Evolutionary conservation across 2,888 invertebrate species (phyloP), one percentile per base, ranked within the genome.

Genomic region (Diplazon laetatorius): DNA sequence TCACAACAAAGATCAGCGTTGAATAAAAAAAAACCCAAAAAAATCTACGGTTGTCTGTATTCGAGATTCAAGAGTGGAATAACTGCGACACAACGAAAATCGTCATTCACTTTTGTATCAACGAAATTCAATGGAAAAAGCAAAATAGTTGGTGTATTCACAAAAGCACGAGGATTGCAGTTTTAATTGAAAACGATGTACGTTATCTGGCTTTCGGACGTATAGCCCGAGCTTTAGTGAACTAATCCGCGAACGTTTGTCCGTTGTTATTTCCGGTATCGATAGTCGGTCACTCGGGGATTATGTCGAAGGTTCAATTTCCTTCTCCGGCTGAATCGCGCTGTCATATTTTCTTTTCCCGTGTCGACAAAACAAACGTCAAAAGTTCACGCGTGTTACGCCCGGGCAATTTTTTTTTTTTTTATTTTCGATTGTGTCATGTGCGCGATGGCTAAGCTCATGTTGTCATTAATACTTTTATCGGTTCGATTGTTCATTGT

Each of bases 401-500:
- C 16, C 14, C 3, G 1, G 16, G 30, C 14, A 55, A 57, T 16
- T 35, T 39, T 52, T 30, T 14, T n/a, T n/a, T n/a, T n/a, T n/a
- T n/a, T n/a, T n/a, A n/a, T n/a, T n/a, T 16, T 70, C 8, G 37
- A 18, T 35, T 20, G 5, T 22, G 44, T 18, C 14, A 48, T 42
- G 71, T 48, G 30, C 55, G 55, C 62, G 18, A 80, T 82, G 80
- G 55, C 48, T 20, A 71, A 71, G 70, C 76, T 82, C 9, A 12
- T 82, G 14, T 59, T 63, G 10, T 62, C 55, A 42, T 52, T 57
- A 18, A 37, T 78, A 55, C 63, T 80, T 20, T 14, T 76, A n/a
- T 65, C 59, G n/a, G 20, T 60, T 22, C 72, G 44, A 52, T 59
- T 68, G 6, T 46, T 72, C 35, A 65, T 30, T 35, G 57, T 39